Conservation (phyloP, 2,888 invertebrate genomes). For the Orthosia cruda region DNA sequence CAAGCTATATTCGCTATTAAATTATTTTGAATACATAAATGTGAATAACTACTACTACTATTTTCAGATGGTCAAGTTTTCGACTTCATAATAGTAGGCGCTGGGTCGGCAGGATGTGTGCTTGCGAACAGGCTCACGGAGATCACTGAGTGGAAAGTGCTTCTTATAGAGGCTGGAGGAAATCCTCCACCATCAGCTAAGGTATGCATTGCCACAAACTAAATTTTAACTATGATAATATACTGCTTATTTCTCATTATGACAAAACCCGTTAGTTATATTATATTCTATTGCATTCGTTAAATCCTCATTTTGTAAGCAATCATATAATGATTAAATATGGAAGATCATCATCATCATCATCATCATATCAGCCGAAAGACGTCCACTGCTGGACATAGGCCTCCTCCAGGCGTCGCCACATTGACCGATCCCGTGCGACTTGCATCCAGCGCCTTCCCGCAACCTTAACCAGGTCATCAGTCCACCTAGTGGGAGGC, state of each 20-base stretch:
- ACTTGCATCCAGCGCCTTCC: too few relatives aligned
- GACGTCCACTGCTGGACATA: too few relatives aligned
- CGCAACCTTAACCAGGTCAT: too few relatives aligned
- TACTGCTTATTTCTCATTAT: too few relatives aligned
- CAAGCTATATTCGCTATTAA: background rate
- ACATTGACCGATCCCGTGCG: too few relatives aligned
- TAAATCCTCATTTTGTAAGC: background rate
- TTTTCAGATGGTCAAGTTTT: constrained; percentile 28
- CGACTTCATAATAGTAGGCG: constrained; percentile 27
- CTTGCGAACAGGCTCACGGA: constrained; percentile 28
- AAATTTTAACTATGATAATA: background rate
- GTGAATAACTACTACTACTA: background rate
- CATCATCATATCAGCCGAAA: too few relatives aligned
- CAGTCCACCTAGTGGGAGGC: too few relatives aligned
- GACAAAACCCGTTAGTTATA: too few relatives aligned
- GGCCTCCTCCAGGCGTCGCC: too few relatives aligned
- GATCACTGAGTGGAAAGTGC: constrained; percentile 22
- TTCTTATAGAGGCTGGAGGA: constrained; percentile 25
- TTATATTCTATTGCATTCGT: background rate
- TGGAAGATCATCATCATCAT: background rate
- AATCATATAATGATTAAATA: background rate
- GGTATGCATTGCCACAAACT: background rate
- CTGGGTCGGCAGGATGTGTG: constrained; percentile 29
- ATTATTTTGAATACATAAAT: background rate
- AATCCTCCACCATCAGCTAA: constrained; percentile 20